A percentile compares a stretch with the other conserved stretches of the same genome.
Evolutionary conservation across 2,113 vertebrate genomes (phyloP).

Genomic region (Indri indri): DNA sequence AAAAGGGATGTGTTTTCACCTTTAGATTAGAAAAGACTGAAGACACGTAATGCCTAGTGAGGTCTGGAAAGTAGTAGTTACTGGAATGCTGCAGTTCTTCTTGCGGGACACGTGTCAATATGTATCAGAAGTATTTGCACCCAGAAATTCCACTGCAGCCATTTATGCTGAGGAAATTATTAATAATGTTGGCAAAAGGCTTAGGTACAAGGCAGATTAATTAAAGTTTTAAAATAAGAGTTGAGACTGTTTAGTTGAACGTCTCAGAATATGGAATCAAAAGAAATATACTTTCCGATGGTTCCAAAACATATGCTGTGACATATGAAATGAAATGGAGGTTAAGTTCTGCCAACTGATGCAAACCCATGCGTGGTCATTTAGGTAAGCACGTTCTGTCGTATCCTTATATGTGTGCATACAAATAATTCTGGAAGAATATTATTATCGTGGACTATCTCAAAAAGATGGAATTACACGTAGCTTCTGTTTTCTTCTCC

Average conservation of each 20-base stretch:
- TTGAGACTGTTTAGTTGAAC: not conserved
- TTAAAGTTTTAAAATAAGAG: not conserved
- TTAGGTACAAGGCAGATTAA: not conserved
- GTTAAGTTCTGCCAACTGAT: not conserved
- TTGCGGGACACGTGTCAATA: fast-evolving
- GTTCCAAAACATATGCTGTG: not conserved
- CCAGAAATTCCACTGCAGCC: not conserved
- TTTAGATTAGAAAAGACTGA: not conserved
- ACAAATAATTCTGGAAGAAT: not conserved
- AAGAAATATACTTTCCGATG: not conserved
- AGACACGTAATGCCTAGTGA: fast-evolving
- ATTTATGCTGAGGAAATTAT: not conserved
- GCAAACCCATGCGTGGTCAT: fast-evolving
- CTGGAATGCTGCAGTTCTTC: fast-evolving
- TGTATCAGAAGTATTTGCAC: not conserved
- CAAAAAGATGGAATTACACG: not conserved
- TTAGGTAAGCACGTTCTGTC: fast-evolving
- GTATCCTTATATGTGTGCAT: fast-evolving
- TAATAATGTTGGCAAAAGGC: not conserved
- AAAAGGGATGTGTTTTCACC: not conserved
- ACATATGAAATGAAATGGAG: no score
- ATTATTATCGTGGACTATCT: not conserved
- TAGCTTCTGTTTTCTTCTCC: not conserved
- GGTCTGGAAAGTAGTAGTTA: fast-evolving
- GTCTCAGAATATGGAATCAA: not conserved